Base-by-base conservation (phyloP, 2,888 invertebrate genomes). In the Colletes collaris region DNA sequence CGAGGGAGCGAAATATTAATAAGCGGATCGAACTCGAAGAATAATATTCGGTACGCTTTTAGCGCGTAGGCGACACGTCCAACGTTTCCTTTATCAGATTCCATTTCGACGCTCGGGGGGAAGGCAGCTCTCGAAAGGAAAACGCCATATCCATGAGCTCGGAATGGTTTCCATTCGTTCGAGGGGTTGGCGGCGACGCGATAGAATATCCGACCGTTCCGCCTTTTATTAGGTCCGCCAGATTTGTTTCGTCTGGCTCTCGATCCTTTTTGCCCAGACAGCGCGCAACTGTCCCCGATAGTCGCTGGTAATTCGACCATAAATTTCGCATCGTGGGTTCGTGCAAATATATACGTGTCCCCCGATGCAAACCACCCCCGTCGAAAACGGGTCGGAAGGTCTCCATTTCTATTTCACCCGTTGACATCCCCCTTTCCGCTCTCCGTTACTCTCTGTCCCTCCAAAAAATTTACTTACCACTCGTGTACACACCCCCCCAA, bases 281-380 rank as follows among this genome's bases (percentile, higher is more conserved):
- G 67, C 79, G 77, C 78, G 73, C 67, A 82, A 73, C 76, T 50
- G 40, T 62, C n/a, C 63, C 87, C 85, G 86, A 86, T 87, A 82
- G 81, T 74, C 68, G 83, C 81, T 82, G 83, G 87, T 90, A 89
- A 89, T 89, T 86, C 87, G 77, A 79, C 86, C 86, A 88, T 89
- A 90, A 87, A 90, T 89, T 87, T 81, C 74, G 83, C 86, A 86
- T 86, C 85, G 85, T 80, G 79, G 83, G 85, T 81, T 5, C 86
- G 84, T 79, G 74, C 82, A 73, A 84, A 86, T 80, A 62, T 75
- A 82, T 78, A 79, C 70, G 67, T 49, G 81, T 79, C 60, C 7
- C 68, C 27, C 27, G 27, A 27, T 27, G 27, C 50, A 75, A 16
- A 70, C 71, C 70, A 65, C 58, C 60, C 13, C 64, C 40, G 78